Percentiles rank a stretch among this genome's conserved stretches.
These are phyloP conservation scores for Mamestra brassicae DNA, from an alignment of 2,888 invertebrate genomes.

Conservation along the genomic window DNA sequence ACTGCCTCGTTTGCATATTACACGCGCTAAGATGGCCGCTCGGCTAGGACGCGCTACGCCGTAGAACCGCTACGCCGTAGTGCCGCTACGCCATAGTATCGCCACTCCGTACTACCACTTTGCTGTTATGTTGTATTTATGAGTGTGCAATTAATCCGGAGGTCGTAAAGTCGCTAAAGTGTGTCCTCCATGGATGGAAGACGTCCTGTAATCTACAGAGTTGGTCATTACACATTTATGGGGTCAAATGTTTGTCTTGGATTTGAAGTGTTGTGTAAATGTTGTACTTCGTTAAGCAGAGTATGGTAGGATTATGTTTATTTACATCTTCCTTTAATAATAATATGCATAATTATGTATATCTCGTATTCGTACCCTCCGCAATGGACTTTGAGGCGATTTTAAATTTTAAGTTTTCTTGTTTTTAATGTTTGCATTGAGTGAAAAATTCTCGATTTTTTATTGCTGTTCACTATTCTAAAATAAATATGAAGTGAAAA, in stretches of 20 bases:
- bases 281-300: too few relatives aligned
- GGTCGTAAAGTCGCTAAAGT: conserved; percentile 24
- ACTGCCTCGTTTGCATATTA: conserved; percentile 58
- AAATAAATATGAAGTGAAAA: too few relatives aligned
- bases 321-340: too few relatives aligned
- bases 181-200: background rate
- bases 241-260: background rate
- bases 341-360: too few relatives aligned
- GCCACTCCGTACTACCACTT: conserved; percentile 17
- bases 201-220: conserved; percentile 2
- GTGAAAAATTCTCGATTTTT: too few relatives aligned
- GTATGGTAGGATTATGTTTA: background rate
- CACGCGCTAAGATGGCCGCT: conserved; percentile 45
- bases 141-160: conserved; percentile 35
- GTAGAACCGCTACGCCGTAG: conserved; percentile 23
- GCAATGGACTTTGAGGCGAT: too few relatives aligned
- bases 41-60: conserved; percentile 16
- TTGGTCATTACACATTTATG: background rate
- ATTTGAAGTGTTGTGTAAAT: background rate
- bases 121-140: conserved; percentile 43
- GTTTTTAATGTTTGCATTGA: too few relatives aligned
- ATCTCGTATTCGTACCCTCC: too few relatives aligned
- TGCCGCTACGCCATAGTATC: conserved; percentile 45
- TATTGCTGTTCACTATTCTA: too few relatives aligned
- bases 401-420: too few relatives aligned